phyloP scores from a whole-genome alignment of 2,888 invertebrate genomes.

The Ichneumoninae sp. region DNA sequence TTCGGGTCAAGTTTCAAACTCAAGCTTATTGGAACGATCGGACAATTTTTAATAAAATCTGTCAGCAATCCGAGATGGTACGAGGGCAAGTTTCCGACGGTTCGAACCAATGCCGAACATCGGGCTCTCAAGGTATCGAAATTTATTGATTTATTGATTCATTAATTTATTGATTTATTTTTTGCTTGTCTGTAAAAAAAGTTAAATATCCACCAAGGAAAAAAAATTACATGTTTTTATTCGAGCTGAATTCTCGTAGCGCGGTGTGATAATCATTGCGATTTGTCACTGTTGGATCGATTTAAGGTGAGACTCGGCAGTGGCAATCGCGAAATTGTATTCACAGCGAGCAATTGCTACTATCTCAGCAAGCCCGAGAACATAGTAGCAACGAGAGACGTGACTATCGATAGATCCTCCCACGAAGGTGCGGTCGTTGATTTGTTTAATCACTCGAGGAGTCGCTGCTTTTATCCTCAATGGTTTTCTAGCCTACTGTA shows the following conservation, averaged over 20 bases:
- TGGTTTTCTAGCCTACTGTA: constrained; percentile 30
- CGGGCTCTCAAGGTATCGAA: constrained; percentile 70
- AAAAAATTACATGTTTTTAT: too few relatives aligned
- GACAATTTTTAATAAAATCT: constrained; percentile 64
- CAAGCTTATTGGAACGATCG: constrained; percentile 74
- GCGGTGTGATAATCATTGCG: constrained; percentile 4
- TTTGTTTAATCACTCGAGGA: constrained; percentile 59
- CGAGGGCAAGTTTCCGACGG: constrained; percentile 63
- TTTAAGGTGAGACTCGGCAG: constrained; percentile 67
- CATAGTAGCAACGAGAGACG: constrained; percentile 67
- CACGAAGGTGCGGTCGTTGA: constrained; percentile 73
- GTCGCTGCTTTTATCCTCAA: constrained; percentile 43
- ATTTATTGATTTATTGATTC: not conserved
- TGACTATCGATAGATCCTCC: constrained; percentile 74
- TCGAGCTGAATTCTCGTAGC: too few relatives aligned
- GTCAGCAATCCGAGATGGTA: constrained; percentile 69
- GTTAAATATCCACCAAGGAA: not conserved
- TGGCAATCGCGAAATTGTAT: constrained; percentile 65
- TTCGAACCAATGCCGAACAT: constrained; percentile 67
- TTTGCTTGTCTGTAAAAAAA: not conserved
- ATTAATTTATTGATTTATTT: not conserved
- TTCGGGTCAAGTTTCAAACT: constrained; percentile 54
- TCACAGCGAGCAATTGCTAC: constrained; percentile 70
- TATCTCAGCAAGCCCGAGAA: constrained; percentile 70
- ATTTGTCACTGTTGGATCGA: constrained; percentile 4